phyloP scores from a whole-genome alignment of 2,113 vertebrate species.

The Nettapus auritus region DNA sequence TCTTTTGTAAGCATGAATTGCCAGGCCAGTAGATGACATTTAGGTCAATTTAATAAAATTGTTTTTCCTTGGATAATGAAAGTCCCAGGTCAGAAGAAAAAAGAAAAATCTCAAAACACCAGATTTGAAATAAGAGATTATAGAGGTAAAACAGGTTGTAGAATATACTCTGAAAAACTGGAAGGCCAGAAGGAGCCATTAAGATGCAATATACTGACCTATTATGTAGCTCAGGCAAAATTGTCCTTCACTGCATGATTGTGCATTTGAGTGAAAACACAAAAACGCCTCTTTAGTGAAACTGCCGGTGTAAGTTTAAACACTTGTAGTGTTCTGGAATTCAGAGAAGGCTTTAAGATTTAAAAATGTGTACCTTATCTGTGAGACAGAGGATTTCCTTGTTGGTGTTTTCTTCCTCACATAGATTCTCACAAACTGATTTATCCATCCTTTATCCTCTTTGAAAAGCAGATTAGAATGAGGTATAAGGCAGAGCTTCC shows the following conservation, averaged over 20 bases:
- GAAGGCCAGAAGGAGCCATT: not conserved
- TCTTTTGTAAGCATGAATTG: not conserved
- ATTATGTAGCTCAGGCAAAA: not conserved
- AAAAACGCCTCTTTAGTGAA: not conserved
- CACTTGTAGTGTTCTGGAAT: not conserved
- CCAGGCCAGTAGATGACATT: not conserved
- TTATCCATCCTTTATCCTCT: not conserved
- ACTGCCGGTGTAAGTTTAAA: not conserved
- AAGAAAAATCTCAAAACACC: not conserved
- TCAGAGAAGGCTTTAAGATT: not conserved
- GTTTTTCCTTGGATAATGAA: not conserved
- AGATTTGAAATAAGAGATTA: not conserved
- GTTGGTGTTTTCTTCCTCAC: not conserved
- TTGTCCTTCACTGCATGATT: not conserved
- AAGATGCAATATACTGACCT: not conserved
- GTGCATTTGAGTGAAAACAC: not conserved
- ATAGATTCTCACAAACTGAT: not conserved
- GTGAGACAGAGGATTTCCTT: not conserved
- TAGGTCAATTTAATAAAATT: not conserved
- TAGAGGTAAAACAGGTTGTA: not conserved
- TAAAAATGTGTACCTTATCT: not conserved
- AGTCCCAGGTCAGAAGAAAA: not conserved
- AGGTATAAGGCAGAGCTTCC: not conserved
- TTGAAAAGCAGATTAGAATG: not conserved
- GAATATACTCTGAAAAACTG: not conserved